Base-by-base conservation (phyloP, 2,888 invertebrate species). In the Amphipyra tragopoginis region DNA sequence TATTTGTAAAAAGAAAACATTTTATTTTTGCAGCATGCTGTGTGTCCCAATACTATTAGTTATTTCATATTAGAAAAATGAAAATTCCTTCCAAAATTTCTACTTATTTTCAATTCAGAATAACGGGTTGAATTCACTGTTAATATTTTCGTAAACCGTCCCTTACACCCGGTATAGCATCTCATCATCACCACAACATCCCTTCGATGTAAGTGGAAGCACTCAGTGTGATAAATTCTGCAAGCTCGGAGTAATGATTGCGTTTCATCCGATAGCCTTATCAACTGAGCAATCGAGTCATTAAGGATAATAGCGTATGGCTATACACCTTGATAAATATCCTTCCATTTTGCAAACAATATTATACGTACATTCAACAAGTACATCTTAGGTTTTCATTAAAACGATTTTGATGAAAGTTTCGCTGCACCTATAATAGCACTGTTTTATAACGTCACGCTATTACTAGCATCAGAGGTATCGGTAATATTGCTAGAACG, bases 251-350 rank as follows among this genome's bases (percentile, higher is more conserved):
- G 50, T 78, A 72, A 77, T 63, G 76, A 72, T 65, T 61, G 58
- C 53, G 50, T 60, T 78, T 68, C 57, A 53, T 56, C 52, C 38
- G 65, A 77, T 72, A 75, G 61, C 59, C 59, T 62, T 77, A 77
- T 76, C 71, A 63, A 44, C 29, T 51, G 52, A 63, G 54, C 59
- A 64, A 75, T 72, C 56, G 29, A 42, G 52, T 60, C 66, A 61
- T 78, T 77, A 72, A 52, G 44, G 57, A 61, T 78, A 75, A 75
- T 74, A 66, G 58, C 58, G 7, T 36, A 14, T 29, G 9, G 47
- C 36, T 56, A 36, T 44, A 49, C 29, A 50, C 55, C 49, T 47
- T 63, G 53, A 51, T 43, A 33, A 29, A 44, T 33, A 38, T n/a
- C 42, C 43, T 51, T 36, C n/a, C 6, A 36, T 47, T 47, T 53